Percentiles rank a stretch among this genome's conserved stretches.
Conservation (phyloP, 2,888 invertebrate genomes). For the Electrophaes corylata region DNA sequence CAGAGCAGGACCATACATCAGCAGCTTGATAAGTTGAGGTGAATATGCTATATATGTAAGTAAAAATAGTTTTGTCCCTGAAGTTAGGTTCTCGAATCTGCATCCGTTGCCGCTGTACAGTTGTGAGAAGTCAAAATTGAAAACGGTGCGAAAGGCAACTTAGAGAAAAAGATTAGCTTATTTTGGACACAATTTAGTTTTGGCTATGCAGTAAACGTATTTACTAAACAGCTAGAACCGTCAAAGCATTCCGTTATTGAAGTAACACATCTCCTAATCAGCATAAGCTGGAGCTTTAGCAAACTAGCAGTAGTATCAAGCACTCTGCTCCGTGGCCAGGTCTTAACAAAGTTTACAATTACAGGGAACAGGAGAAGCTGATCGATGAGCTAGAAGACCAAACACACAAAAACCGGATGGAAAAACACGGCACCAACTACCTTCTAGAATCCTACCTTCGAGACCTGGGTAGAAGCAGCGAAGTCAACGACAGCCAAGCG, state of each 20-base stretch:
- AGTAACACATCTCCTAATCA: no score
- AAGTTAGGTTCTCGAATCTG: neutral
- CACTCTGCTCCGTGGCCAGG: neutral
- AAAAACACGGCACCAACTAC: conserved; percentile 91
- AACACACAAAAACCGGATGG: conserved; percentile 88
- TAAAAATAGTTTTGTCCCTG: neutral
- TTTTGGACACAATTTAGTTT: no score
- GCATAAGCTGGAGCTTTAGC: no score
- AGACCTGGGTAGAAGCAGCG: conserved; percentile 72
- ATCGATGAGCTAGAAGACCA: conserved; percentile 92
- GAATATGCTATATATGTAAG: neutral
- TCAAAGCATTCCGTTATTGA: no score
- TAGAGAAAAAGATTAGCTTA: no score
- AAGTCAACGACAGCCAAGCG: conserved; percentile 82
- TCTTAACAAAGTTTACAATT: conserved; percentile 25
- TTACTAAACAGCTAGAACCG: no score
- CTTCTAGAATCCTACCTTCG: conserved; percentile 90
- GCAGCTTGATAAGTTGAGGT: conserved; percentile 79
- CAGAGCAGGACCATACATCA: conserved; percentile 79
- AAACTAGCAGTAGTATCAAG: neutral
- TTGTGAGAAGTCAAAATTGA: neutral
- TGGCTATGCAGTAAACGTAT: no score
- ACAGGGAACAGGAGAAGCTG: conserved; percentile 89
- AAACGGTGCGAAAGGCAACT: no score
- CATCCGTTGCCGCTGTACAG: neutral